A percentile compares a stretch with the other conserved stretches of the same genome.
Conservation (phyloP, 2,113 vertebrate species). For the Terrapene triunguis region DNA sequence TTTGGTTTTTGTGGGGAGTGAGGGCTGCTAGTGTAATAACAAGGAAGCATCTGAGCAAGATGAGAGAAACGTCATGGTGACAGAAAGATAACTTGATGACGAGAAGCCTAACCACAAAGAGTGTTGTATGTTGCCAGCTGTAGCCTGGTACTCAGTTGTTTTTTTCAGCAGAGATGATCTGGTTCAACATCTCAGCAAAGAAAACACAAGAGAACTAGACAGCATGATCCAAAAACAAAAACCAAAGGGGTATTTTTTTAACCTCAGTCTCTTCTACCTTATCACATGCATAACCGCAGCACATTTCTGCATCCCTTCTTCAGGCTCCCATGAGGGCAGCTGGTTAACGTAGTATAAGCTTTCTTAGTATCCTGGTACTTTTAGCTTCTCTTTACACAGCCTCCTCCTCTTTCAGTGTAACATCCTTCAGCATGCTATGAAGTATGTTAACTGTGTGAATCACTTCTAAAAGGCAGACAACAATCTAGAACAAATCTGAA, state of each 20-base stretch:
- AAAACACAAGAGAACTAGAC: background rate
- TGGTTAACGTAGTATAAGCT: background rate
- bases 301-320: slow-evolving; percentile 53
- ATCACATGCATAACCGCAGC: slow-evolving; percentile 33
- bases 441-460: background rate
- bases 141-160: slow-evolving; percentile 40
- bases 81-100: slow-evolving; percentile 18
- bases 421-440: background rate
- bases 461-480: background rate
- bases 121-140: slow-evolving; percentile 8
- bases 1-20: background rate
- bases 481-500: background rate
- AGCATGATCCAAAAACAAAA: slow-evolving; percentile 45
- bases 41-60: slow-evolving; percentile 3
- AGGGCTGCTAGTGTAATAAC: slow-evolving; percentile 5
- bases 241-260: slow-evolving; percentile 27
- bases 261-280: slow-evolving; percentile 62
- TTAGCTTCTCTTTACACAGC: background rate
- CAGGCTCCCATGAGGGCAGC: slow-evolving; percentile 46
- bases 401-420: slow-evolving; percentile 6
- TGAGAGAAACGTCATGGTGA: background rate
- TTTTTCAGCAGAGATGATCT: slow-evolving; percentile 13
- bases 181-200: slow-evolving; percentile 39
- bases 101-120: slow-evolving; percentile 28
- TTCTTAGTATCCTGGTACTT: slow-evolving; percentile 4